A percentile compares a stretch with the other conserved stretches of the same genome.
These are phyloP conservation scores for Phaonia tiefii DNA, from an alignment of 2,888 invertebrate species.

Conservation along the genomic window DNA sequence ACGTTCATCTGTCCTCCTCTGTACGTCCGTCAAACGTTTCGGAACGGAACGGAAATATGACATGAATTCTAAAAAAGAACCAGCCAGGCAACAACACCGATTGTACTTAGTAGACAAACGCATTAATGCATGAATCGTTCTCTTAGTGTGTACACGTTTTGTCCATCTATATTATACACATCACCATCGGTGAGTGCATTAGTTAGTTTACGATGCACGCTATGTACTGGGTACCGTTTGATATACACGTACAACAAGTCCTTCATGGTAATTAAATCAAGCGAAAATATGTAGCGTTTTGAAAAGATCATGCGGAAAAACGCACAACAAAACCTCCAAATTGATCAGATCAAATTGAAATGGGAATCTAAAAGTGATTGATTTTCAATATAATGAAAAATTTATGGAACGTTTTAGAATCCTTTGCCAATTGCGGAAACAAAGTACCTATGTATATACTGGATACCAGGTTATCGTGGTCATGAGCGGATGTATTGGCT, in stretches of 20 bases:
- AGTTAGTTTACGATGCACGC: slow-evolving; percentile 2
- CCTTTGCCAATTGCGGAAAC: too few relatives aligned
- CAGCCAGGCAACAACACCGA: too few relatives aligned
- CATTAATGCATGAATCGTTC: slow-evolving; percentile 2
- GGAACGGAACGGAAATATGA: slow-evolving; percentile 62
- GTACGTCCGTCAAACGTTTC: background rate
- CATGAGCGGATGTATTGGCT: too few relatives aligned
- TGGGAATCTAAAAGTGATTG: too few relatives aligned
- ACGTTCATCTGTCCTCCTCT: slow-evolving; percentile 36
- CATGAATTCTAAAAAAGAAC: slow-evolving; percentile 55
- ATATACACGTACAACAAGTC: slow-evolving; percentile 48
- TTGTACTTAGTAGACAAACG: background rate
- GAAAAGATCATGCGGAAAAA: background rate
- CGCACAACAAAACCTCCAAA: slow-evolving; percentile 47
- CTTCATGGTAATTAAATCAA: slow-evolving; percentile 61
- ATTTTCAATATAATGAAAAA: too few relatives aligned
- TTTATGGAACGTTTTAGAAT: too few relatives aligned
- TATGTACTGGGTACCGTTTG: too few relatives aligned
- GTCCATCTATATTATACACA: too few relatives aligned
- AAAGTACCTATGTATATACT: too few relatives aligned
- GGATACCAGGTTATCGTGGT: too few relatives aligned
- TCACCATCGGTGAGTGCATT: background rate
- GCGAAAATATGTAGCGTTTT: slow-evolving; percentile 9
- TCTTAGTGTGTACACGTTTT: background rate
- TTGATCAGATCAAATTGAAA: slow-evolving; percentile 54